A percentile compares a stretch with the other conserved stretches of the same genome.
phyloP scores from a whole-genome alignment of 2,888 invertebrate genomes.

The Pelosia muscerda region DNA sequence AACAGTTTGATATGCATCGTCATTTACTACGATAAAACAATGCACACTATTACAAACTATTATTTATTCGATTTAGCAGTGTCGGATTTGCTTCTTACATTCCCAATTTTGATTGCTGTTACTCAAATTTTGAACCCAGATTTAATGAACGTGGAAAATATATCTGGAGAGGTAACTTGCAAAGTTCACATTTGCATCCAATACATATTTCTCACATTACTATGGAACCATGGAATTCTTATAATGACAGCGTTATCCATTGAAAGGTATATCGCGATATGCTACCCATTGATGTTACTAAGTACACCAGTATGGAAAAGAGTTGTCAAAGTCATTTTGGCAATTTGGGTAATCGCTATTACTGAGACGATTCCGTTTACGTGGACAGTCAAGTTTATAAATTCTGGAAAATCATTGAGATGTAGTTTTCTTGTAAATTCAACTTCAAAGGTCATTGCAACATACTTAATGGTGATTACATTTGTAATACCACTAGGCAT shows the following conservation, averaged over 20 bases:
- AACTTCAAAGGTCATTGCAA: conserved; percentile 36
- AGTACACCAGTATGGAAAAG: conserved; percentile 36
- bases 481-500: conserved; percentile 52
- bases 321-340: conserved; percentile 44
- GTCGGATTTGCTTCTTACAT: conserved; percentile 70
- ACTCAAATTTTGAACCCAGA: conserved; percentile 31
- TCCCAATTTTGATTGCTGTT: conserved; percentile 64
- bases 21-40: conserved; percentile 70
- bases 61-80: conserved; percentile 76
- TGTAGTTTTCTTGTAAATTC: conserved; percentile 38
- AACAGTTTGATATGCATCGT: conserved; percentile 78
- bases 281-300: conserved; percentile 47
- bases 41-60: conserved; percentile 79
- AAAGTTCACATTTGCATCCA: conserved; percentile 46
- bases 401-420: conserved; percentile 32
- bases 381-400: conserved; percentile 40
- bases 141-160: not conserved
- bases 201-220: conserved; percentile 37
- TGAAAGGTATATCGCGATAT: conserved; percentile 54
- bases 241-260: conserved; percentile 51
- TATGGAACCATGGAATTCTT: conserved; percentile 51
- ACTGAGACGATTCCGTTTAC: conserved; percentile 42
- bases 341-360: conserved; percentile 53
- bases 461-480: conserved; percentile 36
- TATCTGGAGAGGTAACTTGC: conserved; percentile 18